Conservation (phyloP, 2,797 vertebrate species). For the Phalloptychus januarius region DNA sequence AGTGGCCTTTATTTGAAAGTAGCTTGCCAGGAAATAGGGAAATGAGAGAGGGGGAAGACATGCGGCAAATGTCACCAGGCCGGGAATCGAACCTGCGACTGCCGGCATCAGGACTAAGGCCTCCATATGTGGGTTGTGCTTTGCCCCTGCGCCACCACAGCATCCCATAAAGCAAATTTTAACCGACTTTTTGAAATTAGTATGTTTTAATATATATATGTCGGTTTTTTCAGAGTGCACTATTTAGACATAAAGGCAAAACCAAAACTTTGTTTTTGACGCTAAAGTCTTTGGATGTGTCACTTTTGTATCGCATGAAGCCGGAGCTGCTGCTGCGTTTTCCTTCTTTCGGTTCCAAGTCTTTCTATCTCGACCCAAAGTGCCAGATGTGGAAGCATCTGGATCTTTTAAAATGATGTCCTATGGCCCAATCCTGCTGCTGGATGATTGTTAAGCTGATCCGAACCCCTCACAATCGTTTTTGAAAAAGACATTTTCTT, state of each 20-base stretch:
- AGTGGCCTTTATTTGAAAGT: too few species aligned
- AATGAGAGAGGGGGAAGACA: too few species aligned
- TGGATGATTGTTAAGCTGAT: slow-evolving; percentile 19
- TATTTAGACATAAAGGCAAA: neutral
- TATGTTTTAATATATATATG: neutral
- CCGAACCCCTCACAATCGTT: slow-evolving; percentile 1
- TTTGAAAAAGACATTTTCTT: slow-evolving; percentile 2
- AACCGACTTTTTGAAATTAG: neutral
- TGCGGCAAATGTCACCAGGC: too few species aligned
- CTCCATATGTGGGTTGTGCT: too few species aligned
- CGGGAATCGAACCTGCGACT: too few species aligned
- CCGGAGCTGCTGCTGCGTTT: neutral
- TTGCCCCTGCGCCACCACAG: too few species aligned
- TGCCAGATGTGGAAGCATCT: slow-evolving; percentile 61
- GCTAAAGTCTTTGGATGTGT: neutral
- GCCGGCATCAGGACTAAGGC: too few species aligned
- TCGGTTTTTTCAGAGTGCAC: neutral
- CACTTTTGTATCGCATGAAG: neutral
- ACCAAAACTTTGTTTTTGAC: neutral
- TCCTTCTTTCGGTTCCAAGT: neutral
- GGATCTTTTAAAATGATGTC: slow-evolving; percentile 44
- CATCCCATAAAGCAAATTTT: neutral
- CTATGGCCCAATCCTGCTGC: slow-evolving; percentile 42
- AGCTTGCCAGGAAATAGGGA: too few species aligned
- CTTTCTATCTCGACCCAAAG: slow-evolving; percentile 4